Percentiles rank a stretch among this genome's conserved stretches.
These are phyloP conservation scores for Gadopsis marmoratus DNA, from an alignment of 2,797 vertebrate genomes.

Conservation along the genomic window DNA sequence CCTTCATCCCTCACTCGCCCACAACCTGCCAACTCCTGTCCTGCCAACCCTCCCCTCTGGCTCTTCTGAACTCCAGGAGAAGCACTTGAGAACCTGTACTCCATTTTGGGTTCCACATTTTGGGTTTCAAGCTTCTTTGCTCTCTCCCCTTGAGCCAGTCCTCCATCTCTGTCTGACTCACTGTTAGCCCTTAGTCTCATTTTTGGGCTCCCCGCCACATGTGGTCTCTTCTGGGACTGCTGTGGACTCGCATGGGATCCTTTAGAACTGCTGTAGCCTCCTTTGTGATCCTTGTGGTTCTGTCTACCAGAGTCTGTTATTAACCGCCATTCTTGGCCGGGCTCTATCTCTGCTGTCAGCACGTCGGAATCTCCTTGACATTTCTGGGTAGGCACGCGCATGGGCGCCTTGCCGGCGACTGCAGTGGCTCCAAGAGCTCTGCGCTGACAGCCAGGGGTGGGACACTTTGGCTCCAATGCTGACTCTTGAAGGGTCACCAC, in stretches of 20 bases:
- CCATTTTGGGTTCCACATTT: slow-evolving; percentile 70
- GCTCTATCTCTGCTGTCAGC: slow-evolving; percentile 76
- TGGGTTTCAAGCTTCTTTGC: slow-evolving; percentile 59
- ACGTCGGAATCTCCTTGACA: slow-evolving; percentile 82
- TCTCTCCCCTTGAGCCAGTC: slow-evolving; percentile 58
- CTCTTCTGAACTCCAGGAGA: slow-evolving; percentile 66
- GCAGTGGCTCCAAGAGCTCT: slow-evolving; percentile 71
- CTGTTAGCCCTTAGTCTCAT: slow-evolving; percentile 69
- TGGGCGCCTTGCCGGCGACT: slow-evolving; percentile 66
- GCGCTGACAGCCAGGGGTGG: slow-evolving; percentile 83
- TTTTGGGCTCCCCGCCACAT: slow-evolving; percentile 75
- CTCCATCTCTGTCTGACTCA: slow-evolving; percentile 62
- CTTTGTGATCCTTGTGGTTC: slow-evolving; percentile 72
- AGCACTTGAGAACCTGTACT: slow-evolving; percentile 60
- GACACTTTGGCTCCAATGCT: slow-evolving; percentile 72
- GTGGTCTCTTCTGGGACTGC: slow-evolving; percentile 67
- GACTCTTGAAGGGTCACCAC: slow-evolving; percentile 75
- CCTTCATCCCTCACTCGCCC: slow-evolving; percentile 73
- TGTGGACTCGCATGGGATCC: slow-evolving; percentile 62
- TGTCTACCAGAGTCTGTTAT: slow-evolving; percentile 68
- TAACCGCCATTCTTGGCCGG: slow-evolving; percentile 73
- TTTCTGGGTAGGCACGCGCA: slow-evolving; percentile 82
- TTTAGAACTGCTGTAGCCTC: slow-evolving; percentile 64
- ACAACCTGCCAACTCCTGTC: slow-evolving; percentile 73
- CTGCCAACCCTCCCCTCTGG: slow-evolving; percentile 74